phyloP scores from a whole-genome alignment of 2,113 vertebrate species.

The Lethenteron reissneri region DNA sequence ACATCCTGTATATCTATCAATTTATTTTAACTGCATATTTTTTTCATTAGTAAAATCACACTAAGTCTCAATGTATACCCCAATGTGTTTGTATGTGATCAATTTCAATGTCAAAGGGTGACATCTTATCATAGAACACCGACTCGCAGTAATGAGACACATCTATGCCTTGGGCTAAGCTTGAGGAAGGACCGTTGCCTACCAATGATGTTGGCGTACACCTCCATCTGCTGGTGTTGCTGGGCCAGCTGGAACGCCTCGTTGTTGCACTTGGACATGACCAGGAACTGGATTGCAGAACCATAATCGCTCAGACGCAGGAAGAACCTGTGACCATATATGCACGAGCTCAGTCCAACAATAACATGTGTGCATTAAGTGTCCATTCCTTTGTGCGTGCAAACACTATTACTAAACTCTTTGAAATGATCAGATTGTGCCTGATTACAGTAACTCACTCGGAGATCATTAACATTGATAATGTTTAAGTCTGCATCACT shows the following conservation, averaged over 20 bases:
- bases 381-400: not conserved
- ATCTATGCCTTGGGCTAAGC: no score
- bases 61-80: no score
- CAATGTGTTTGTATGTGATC: no score
- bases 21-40: no score
- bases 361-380: not conserved
- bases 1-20: no score
- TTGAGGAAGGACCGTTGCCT: slow-evolving; percentile 15
- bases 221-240: slow-evolving; percentile 87
- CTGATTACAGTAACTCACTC: not conserved
- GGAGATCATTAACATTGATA: not conserved
- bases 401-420: not conserved
- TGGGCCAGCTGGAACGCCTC: slow-evolving; percentile 93
- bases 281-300: slow-evolving; percentile 84
- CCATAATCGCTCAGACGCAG: slow-evolving; percentile 65
- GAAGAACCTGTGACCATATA: slow-evolving; percentile 43
- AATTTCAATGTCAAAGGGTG: no score
- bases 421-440: not conserved
- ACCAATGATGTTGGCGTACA: slow-evolving; percentile 90
- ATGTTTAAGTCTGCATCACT: not conserved
- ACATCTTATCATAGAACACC: no score
- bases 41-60: no score
- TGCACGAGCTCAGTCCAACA: not conserved
- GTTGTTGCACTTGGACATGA: slow-evolving; percentile 77
- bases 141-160: no score